Conservation (phyloP, 2,888 invertebrate species). For the Sarcophaga subvicina region DNA sequence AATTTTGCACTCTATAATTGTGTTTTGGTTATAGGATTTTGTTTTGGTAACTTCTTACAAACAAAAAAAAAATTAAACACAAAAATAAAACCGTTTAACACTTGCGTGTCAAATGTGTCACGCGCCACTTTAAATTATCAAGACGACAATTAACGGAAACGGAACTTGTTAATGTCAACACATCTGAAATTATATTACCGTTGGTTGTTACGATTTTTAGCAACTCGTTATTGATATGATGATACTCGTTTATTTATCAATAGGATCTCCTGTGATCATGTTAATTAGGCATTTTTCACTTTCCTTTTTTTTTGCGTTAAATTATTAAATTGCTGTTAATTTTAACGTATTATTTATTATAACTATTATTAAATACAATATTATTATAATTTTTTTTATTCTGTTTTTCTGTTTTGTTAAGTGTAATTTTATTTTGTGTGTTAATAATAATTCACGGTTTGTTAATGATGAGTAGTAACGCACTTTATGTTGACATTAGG, state of each 20-base stretch:
- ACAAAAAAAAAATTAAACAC: slow-evolving; percentile 55
- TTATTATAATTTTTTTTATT: too few species aligned
- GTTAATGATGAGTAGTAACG: slow-evolving; percentile 68
- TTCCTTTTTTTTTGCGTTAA: slow-evolving; percentile 66
- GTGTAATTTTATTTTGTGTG: slow-evolving; percentile 56
- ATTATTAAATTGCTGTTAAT: slow-evolving; percentile 68
- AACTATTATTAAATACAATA: slow-evolving; percentile 21
- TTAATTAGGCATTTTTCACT: slow-evolving; percentile 66
- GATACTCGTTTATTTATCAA: slow-evolving; percentile 33
- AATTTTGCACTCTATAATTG: slow-evolving; percentile 58
- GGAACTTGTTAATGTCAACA: slow-evolving; percentile 67
- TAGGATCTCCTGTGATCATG: slow-evolving; percentile 62
- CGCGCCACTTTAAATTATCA: slow-evolving; percentile 67
- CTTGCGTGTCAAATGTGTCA: slow-evolving; percentile 72
- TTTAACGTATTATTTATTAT: slow-evolving; percentile 56
- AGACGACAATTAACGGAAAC: slow-evolving; percentile 62
- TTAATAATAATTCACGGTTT: slow-evolving; percentile 63
- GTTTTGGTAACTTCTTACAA: slow-evolving; percentile 54
- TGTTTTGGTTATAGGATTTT: slow-evolving; percentile 36
- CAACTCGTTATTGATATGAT: slow-evolving; percentile 38
- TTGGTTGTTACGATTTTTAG: slow-evolving; percentile 35
- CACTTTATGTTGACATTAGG: slow-evolving; percentile 69
- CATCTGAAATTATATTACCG: slow-evolving; percentile 7
- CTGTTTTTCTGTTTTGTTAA: slow-evolving; percentile 5
- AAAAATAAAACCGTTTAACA: slow-evolving; percentile 68